Base-by-base conservation (phyloP, 2,113 vertebrate genomes). In the Hylia prasina region DNA sequence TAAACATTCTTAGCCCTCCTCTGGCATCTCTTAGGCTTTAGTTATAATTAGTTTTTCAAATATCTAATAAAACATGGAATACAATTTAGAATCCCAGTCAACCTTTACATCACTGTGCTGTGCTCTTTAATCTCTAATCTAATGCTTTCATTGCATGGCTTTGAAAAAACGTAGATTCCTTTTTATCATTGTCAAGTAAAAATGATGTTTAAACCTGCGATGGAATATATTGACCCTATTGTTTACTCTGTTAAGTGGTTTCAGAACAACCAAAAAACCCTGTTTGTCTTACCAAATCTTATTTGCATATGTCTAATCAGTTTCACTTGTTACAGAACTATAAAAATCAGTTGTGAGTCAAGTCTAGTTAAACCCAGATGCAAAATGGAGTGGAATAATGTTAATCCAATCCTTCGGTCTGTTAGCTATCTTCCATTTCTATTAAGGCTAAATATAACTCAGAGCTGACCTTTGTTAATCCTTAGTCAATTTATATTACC, bases 61-160 rank as follows among this genome's bases (percentile, higher is more conserved):
- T 39, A 60, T 25, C 28, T 78, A 64, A 48, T 82, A 93, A 89
- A 92, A 75, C 23, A 44, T 30, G 10, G 48, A 90, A 79, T 57
- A 61, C 37, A 76, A 90, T 94, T 94, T 94, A 56, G 51, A 96
- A 92, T 89, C 69, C 56, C 37, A 92, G 56, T 92, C 86, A 95
- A 84, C 77, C 56, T 87, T 92, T 91, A 82, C 90, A 92, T 94
- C 69, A 82, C 39, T 47, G 18, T 27, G 35, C 33, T 73, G n/a
- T 87, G 77, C 37, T 89, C 47, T 89, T 93, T 89, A 91, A 63
- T 84, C 69, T 50, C 54, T 91, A 66, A 93, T 84, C 44, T 76
- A 73, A 35, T 70, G 16, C 40, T 77, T 89, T 86, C 50, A 70
- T 47, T 0, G 1, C 30, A 60, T 47, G 31, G 14, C 33, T 88